Evolutionary conservation across 2,113 vertebrate genomes (phyloP), one percentile per base, ranked within the genome.

Genomic region (Drymodes brunneopygia): DNA sequence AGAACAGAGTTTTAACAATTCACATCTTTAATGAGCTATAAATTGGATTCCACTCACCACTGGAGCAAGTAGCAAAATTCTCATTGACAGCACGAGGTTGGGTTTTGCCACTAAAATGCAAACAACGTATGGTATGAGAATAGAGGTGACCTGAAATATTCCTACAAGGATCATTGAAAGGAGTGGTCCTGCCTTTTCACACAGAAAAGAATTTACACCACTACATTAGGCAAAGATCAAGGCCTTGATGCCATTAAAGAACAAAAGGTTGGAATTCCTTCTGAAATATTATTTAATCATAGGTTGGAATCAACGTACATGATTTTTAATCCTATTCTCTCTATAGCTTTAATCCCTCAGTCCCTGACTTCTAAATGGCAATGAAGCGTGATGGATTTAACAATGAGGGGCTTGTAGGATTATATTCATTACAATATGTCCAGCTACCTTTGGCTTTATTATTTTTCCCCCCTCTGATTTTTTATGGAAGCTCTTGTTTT

Each of bases 261-360:
- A 48, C 9, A 77, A 56, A 91, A 67, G 18, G 13, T 57, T 58
- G 33, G 73, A 92, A 83, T 92, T 79, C 61, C 36, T 81, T 65
- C 72, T 86, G 60, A 95, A 92, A 89, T 86, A 65, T 60, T 88
- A 27, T 92, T 86, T 88, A 93, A 81, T 93, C 69, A 33, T 81
- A 90, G 88, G 36, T 71, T 90, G 78, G 96, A 92, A 84, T 57
- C 38, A 38, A 18, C n/a, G 3, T 62, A 73, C 23, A 20, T 81
- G 3, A 83, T 69, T 91, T 92, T 36, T 90, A 90, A 84, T 85
- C 36, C 13, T 83, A 8, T 88, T 92, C 54, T 94, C 44, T 93
- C 42, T 78, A n/a, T 78, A 86, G 77, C 56, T 44, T 86, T 79
- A 81, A 88, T 93, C 72, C 18, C 82, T 58, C 50, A 91, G 29